Conservation (phyloP, 2,888 invertebrate species). For the Mechanitis mazaeus region DNA sequence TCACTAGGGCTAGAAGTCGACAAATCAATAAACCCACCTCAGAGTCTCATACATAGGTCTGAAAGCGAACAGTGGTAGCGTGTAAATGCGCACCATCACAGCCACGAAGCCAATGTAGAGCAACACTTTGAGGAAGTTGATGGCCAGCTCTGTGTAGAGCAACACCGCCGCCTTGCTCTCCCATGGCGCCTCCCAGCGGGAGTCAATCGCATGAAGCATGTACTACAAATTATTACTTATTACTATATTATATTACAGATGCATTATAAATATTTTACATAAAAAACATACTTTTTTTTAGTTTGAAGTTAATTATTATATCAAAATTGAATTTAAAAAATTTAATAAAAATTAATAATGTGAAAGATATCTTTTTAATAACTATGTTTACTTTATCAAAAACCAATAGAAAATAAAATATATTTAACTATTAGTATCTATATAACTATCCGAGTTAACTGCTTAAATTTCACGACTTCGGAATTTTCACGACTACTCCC, state of each 20-base stretch:
- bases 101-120: slow-evolving; percentile 95
- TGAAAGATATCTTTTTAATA: too few species aligned
- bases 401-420: too few species aligned
- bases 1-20: too few species aligned
- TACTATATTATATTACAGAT: background rate
- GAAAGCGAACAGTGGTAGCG: slow-evolving; percentile 97
- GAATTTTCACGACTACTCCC: too few species aligned
- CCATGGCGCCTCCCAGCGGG: slow-evolving; percentile 97
- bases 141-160: slow-evolving; percentile 95
- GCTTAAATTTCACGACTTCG: too few species aligned
- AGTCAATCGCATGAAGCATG: slow-evolving; percentile 86
- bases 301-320: too few species aligned
- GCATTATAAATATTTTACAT: slow-evolving; percentile 1
- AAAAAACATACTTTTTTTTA: too few species aligned
- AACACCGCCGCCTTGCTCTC: slow-evolving; percentile 99
- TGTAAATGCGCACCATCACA: slow-evolving; percentile 98
- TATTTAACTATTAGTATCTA: too few species aligned
- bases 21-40: slow-evolving; percentile 73
- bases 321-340: too few species aligned
- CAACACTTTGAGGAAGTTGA: slow-evolving; percentile 90
- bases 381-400: too few species aligned
- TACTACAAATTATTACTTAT: slow-evolving; percentile 46
- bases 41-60: slow-evolving; percentile 99
- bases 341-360: too few species aligned
- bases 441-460: too few species aligned